Evolutionary conservation across 2,888 invertebrate genomes (phyloP), one percentile per base, ranked within the genome.

Genomic region (Campoplex nolae): DNA sequence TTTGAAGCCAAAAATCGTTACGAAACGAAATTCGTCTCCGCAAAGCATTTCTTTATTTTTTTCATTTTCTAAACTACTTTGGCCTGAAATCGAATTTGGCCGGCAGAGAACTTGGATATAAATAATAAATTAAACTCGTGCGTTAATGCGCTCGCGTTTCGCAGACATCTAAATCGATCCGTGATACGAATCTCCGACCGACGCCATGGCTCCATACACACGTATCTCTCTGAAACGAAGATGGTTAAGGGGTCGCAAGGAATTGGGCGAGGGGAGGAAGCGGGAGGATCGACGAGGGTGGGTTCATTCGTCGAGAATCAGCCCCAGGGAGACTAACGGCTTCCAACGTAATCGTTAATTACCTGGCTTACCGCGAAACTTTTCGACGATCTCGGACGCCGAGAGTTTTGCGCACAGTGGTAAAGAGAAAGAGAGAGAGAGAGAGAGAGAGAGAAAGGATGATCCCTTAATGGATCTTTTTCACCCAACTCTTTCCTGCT

Each of bases 331-430:
- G 86, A 92, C 88, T 90, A 90, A 92, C 90, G 90, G 91, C 90
- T 89, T 90, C 88, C 89, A 79, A 90, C 91, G 90, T 89, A 88
- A 91, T 91, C 92, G 90, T 92, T 92, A 92, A 92, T 92, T 92
- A 92, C 91, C 91, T 89, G 90, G 89, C 89, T 91, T 91, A 91
- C 92, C 90, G 89, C 91, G 89, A 90, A 92, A 92, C 90, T 92
- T 92, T 91, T 91, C 91, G 89, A 90, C 90, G 91, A 92, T 90
- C 84, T 89, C 92, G 87, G 91, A 82, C 83, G 81, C 84, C 81
- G 83, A 83, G 87, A 87, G 76, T 87, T 87, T 88, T 85, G 90
- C 84, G 80, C 76, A 38, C 38, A 3, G 38, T 38, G 38, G 4
- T 13, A 42, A 58, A 67, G 3, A 23, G 23, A 23, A 23, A 32